Base-by-base conservation (phyloP, 2,113 vertebrate species). In the Martes martes region DNA sequence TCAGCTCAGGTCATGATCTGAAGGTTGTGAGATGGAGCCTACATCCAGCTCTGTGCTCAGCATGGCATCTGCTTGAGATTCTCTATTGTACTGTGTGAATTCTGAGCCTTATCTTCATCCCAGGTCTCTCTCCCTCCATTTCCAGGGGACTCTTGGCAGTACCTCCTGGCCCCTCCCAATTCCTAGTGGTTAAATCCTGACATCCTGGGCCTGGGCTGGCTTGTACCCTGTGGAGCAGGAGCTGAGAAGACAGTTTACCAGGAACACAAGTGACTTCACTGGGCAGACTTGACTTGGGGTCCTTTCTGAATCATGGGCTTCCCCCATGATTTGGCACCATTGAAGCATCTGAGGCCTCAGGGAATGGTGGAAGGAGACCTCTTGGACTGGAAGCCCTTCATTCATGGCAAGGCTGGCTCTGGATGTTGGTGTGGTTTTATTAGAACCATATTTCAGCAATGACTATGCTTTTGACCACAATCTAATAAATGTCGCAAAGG, bases 401-500 rank as follows among this genome's bases (percentile, higher is more conserved):
- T 79, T 65, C 78, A 21, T 19, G 19, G 83, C n/a, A 74, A 84
- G 76, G 47, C 26, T 71, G 21, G 83, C 36, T 52, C 65, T 63
- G 61, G 31, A 10, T 57, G 14, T 18, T 33, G 23, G 28, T 94
- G 24, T 84, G 47, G 50, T 85, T 93, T 93, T 83, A 13, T 36
- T 28, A 31, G 15, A 55, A 23, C 73, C n/a, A 5, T 73, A 42
- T 65, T 84, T 90, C 24, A 81, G 80, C 50, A 74, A 16, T 84
- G 85, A 83, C 90, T 65, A 0, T 89, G 84, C 74, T 89, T 93
- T 90, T 33, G n/a, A 83, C 86, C 73, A 47, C 67, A 86, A 67
- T 31, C 73, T 82, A 52, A 31, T 88, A 94, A 92, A 55, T 45
- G 52, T 67, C 65, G 57, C 59, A 39, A 36, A 85, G 47, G 24